These are phyloP conservation scores for Pachydiplax longipennis DNA, from an alignment of 2,888 invertebrate genomes.

Conservation along the genomic window DNA sequence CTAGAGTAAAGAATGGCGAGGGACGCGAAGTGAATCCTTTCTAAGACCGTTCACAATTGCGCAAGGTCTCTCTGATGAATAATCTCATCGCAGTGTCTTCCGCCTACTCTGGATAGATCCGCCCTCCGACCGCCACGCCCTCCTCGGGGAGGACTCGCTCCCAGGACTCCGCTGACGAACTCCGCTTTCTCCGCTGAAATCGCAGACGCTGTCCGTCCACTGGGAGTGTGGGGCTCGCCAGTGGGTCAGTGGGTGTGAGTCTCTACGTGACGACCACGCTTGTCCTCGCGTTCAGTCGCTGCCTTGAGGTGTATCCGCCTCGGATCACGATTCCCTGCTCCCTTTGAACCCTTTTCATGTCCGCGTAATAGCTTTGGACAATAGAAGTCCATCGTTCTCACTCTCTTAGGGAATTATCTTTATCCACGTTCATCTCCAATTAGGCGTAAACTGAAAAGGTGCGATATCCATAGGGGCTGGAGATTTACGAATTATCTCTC, in stretches of 20 bases:
- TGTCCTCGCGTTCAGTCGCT: slow-evolving; percentile 7
- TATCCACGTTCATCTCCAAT: no score
- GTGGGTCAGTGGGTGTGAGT: neutral
- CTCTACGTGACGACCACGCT: slow-evolving; percentile 24
- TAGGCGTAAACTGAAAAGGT: no score
- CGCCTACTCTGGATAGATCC: slow-evolving; percentile 37
- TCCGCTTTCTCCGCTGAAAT: slow-evolving; percentile 32
- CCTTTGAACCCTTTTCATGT: slow-evolving; percentile 25
- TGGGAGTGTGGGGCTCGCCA: neutral
- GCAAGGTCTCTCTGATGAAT: slow-evolving; percentile 26
- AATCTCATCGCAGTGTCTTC: slow-evolving; percentile 26
- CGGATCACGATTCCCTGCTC: slow-evolving; percentile 27
- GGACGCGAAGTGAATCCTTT: neutral
- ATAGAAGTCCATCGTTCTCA: neutral
- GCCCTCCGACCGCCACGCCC: slow-evolving; percentile 14
- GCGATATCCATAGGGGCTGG: no score
- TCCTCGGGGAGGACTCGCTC: neutral
- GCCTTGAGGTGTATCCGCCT: slow-evolving; percentile 39
- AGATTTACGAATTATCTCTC: no score
- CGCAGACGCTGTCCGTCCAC: slow-evolving; percentile 10
- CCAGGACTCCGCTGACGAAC: neutral
- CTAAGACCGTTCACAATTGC: neutral
- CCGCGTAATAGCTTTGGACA: slow-evolving; percentile 9
- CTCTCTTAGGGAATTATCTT: no score
- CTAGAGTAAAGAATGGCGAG: neutral